Base-by-base conservation (phyloP, 2,888 invertebrate species). In the Crossocerus cetratus region DNA sequence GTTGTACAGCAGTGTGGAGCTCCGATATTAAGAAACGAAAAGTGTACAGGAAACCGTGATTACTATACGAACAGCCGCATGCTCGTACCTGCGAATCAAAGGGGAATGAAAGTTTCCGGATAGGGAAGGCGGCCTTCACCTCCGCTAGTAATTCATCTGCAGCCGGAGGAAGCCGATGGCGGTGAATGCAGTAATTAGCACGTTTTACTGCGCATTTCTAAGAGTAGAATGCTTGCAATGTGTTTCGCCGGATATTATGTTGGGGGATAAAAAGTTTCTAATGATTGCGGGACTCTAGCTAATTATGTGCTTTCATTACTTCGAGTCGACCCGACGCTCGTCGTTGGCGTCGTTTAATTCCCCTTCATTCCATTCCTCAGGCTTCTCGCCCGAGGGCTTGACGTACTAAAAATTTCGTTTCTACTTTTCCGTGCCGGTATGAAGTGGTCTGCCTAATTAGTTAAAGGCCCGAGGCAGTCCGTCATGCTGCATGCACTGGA, bases 401-500 rank as follows among this genome's bases (percentile, higher is more conserved):
- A 13, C 61, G 5, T 22, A 18, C 42, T 58, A 63, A 58, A 67
- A 71, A 62, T 67, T 65, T 42, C 32, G 65, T 56, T 55, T 59
- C 18, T 18, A 60, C 56, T 65, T 61, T 14, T 22, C 14, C 49
- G 49, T 42, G 53, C 23, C 43, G 21, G 16, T 5, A 13, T 59
- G 14, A 64, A 72, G 56, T 60, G 20, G 56, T 42, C 49, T 56
- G 53, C 20, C 61, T 72, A 72, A 72, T 72, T 69, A 72, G 64
- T 16, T 20, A 60, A 49, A 21, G 59, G 20, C 22, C 55, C 21
- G 13, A 32, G 54, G 57, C 14, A 54, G 21, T 32, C 65, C 60
- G 14, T 55, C 18, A 44, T 32, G 44, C 49, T 55, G 8, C 45
- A 54, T 32, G 32, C 11, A 32, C 32, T 32, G 32, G 11, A 32